phyloP scores from a whole-genome alignment of 2,113 vertebrate species.

The Bubo bubo region DNA sequence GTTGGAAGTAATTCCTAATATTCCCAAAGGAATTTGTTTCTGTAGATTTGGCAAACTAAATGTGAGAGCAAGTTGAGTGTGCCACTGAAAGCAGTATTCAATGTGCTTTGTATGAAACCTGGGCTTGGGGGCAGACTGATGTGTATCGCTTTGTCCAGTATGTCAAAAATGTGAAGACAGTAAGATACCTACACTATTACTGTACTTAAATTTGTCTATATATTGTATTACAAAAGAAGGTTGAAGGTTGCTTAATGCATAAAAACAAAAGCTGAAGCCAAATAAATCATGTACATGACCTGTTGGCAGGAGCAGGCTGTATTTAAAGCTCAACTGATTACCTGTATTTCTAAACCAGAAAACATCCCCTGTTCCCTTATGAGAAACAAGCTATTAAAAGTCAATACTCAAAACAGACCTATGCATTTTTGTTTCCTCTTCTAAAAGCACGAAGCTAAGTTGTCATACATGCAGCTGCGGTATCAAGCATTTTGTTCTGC shows the following conservation, averaged over 20 bases:
- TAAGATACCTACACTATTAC: slow-evolving; percentile 22
- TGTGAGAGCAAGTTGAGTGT: background rate
- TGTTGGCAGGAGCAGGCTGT: slow-evolving; percentile 63
- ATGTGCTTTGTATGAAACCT: background rate
- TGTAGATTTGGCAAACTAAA: background rate
- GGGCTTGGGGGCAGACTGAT: background rate
- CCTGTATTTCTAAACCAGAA: slow-evolving; percentile 62
- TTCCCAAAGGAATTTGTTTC: slow-evolving; percentile 1
- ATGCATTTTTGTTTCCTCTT: slow-evolving; percentile 65
- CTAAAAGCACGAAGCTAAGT: background rate
- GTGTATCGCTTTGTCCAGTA: slow-evolving; percentile 5
- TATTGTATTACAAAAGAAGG: slow-evolving; percentile 47
- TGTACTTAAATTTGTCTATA: slow-evolving; percentile 63
- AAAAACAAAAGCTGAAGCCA: slow-evolving; percentile 57
- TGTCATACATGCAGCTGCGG: background rate
- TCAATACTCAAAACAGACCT: slow-evolving; percentile 53
- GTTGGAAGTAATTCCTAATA: background rate
- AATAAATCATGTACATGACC: slow-evolving; percentile 54
- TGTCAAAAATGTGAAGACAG: slow-evolving; percentile 52
- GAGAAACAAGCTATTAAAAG: slow-evolving; percentile 70
- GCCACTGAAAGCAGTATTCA: background rate
- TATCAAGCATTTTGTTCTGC: background rate
- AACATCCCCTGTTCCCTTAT: slow-evolving; percentile 51
- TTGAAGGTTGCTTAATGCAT: slow-evolving; percentile 52
- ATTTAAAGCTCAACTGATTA: slow-evolving; percentile 58